These are phyloP conservation scores for Phyllotis vaccarum DNA, from an alignment of 2,797 vertebrate species.

Conservation along the genomic window DNA sequence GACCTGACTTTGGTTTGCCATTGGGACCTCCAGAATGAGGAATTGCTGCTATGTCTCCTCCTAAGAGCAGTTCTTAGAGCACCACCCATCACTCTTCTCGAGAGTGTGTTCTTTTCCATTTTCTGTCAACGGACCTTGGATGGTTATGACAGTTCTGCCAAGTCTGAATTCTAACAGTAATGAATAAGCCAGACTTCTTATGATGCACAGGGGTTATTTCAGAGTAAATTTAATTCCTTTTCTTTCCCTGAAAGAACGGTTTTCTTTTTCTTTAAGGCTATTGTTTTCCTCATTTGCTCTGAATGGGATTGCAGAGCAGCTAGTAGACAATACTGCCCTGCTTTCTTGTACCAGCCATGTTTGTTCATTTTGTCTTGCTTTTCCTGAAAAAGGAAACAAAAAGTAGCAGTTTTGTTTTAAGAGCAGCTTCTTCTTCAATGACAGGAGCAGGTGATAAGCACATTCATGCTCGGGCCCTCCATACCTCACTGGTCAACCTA, in stretches of 20 bases:
- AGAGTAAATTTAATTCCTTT: slow-evolving; percentile 5
- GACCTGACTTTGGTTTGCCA: not conserved
- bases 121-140: not conserved
- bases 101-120: not conserved
- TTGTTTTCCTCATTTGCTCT: not conserved
- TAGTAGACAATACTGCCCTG: not conserved
- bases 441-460: not conserved
- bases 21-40: not conserved
- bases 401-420: not conserved
- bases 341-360: not conserved
- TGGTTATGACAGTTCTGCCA: not conserved
- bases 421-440: not conserved
- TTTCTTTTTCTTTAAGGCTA: not conserved
- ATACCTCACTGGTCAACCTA: not conserved
- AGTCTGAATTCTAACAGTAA: not conserved
- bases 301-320: not conserved
- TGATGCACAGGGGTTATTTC: not conserved
- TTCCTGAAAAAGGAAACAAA: not conserved
- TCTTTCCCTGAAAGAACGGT: not conserved
- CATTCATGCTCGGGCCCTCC: not conserved
- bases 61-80: not conserved
- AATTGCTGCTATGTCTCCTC: not conserved
- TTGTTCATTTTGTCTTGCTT: not conserved
- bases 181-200: not conserved
- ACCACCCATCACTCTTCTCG: not conserved